Evolutionary conservation across 2,113 vertebrate species (phyloP).

Genomic region (Apteryx owenii): DNA sequence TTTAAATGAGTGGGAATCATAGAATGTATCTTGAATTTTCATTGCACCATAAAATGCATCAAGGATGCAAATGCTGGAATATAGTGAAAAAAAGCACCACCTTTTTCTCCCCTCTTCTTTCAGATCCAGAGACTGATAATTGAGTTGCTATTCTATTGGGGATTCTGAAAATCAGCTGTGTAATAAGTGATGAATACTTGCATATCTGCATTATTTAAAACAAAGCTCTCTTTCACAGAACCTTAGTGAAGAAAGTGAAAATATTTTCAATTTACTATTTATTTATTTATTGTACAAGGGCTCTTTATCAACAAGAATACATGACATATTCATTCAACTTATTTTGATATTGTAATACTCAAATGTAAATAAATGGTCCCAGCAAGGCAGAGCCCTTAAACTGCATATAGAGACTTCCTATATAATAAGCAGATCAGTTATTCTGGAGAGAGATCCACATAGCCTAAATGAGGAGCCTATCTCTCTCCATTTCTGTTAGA

Average conservation of each 20-base stretch:
- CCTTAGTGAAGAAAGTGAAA: neutral
- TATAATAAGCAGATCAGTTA: neutral
- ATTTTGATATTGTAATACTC: neutral
- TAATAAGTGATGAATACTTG: neutral
- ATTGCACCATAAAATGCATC: neutral
- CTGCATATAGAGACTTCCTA: neutral
- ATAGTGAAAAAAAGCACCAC: fast-evolving
- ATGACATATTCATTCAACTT: neutral
- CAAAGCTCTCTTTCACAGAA: neutral
- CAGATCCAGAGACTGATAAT: neutral
- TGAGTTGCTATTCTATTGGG: neutral
- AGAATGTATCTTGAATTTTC: neutral
- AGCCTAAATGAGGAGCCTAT: neutral
- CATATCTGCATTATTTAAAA: neutral
- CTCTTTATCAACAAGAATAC: neutral
- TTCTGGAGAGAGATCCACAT: neutral
- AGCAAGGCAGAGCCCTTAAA: fast-evolving
- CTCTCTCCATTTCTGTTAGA: neutral
- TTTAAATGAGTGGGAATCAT: neutral
- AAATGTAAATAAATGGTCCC: neutral
- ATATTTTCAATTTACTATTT: neutral
- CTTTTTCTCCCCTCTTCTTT: neutral
- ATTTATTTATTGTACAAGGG: neutral
- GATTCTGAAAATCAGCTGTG: neutral
- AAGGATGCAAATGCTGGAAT: neutral